Base-by-base conservation (phyloP, 2,888 invertebrate genomes). In the Lasius platythorax region DNA sequence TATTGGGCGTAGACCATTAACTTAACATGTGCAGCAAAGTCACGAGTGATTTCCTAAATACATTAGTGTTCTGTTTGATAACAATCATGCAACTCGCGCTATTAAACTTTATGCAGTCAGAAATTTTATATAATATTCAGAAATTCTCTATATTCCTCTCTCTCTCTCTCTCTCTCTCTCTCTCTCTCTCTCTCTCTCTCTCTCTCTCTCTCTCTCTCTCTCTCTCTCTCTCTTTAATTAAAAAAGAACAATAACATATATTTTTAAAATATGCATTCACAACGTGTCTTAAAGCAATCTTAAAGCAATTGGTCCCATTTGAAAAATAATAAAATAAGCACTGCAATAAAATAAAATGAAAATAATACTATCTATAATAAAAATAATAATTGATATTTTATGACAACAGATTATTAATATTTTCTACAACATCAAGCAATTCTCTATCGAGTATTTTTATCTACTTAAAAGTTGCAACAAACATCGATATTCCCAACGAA, bases 21-120 rank as follows among this genome's bases (percentile, higher is more conserved):
- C 8, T 12, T 28, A 43, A 50, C 50, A 64, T 33, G 66, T 76
- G 37, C 37, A 53, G 37, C 64, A 6, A 53, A 75, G 50, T 75
- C 46, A 15, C 28, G 63, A 43, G 30, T 63, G 43, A 64, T 64
- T 75, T 75, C 23, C 50, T 75, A 64, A 63, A 75, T 43, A 40
- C 43, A 75, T 63, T 5, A 23, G 6, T 74, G 15, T 23, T 23
- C 37, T 9, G 63, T 75, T 75, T 64, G 64, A n/a, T 30, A 75
- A 30, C 33, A 75, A 23, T 15, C 37, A 75, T 76, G 66, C 66
- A 75, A 30, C 74, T 58, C n/a, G n/a, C 18, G 11, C 30, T 33
- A 64, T 46, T 75, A 12, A 66, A 66, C 30, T 66, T 46, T 50
- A 37, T 23, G 1, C 23, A 2, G 40, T 15, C 3, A n/a, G 30